Evolutionary conservation across 2,888 invertebrate species (phyloP).

Genomic region (Agonopterix subpropinquella): DNA sequence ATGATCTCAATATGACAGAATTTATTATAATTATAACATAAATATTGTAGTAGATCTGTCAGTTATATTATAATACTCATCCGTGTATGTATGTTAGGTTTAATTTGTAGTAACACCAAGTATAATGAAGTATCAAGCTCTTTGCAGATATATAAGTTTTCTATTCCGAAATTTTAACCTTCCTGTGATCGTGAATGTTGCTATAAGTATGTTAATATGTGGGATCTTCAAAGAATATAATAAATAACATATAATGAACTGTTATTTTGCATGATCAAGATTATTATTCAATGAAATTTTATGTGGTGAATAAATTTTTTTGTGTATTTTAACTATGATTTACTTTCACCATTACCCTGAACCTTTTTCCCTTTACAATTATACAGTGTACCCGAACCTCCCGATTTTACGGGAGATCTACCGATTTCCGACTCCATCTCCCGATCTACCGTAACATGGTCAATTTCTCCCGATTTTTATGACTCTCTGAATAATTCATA

Average conservation of each 20-base stretch:
- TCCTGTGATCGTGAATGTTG: slow-evolving; percentile 71
- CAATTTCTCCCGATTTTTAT: too few species aligned
- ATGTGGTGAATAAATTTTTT: slow-evolving; percentile 74
- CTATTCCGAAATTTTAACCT: slow-evolving; percentile 69
- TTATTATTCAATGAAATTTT: slow-evolving; percentile 61
- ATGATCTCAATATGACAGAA: too few species aligned
- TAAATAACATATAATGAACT: slow-evolving; percentile 45
- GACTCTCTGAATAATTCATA: too few species aligned
- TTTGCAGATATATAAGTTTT: slow-evolving; percentile 59
- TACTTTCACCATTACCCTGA: slow-evolving; percentile 1
- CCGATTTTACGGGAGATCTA: too few species aligned
- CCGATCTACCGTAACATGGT: too few species aligned
- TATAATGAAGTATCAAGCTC: slow-evolving; percentile 44
- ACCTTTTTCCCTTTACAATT: too few species aligned
- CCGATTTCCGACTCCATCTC: too few species aligned
- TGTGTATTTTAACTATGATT: slow-evolving; percentile 55
- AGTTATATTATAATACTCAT: slow-evolving; percentile 43
- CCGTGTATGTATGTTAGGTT: slow-evolving; percentile 13
- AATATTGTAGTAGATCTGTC: too few species aligned
- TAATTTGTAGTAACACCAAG: slow-evolving; percentile 62
- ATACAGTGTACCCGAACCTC: too few species aligned
- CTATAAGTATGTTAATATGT: slow-evolving; percentile 60
- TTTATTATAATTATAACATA: too few species aligned
- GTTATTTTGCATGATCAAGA: slow-evolving; percentile 70
- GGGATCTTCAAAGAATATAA: slow-evolving; percentile 57